Base-by-base conservation (phyloP, 2,113 vertebrate genomes). In the Hyperoodon ampullatus region DNA sequence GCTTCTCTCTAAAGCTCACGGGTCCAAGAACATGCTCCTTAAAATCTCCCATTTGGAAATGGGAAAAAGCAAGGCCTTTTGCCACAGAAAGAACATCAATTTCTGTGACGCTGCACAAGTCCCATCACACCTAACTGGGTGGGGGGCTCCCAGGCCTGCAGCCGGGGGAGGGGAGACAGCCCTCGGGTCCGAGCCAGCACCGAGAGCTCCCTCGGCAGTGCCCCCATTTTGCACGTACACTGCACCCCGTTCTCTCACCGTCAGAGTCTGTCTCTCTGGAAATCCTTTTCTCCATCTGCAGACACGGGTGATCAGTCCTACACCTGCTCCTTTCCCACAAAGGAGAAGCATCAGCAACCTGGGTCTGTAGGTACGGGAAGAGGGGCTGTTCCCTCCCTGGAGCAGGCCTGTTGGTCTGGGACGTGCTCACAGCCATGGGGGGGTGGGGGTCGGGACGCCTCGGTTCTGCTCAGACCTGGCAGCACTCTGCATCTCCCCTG, bases 241-340 rank as follows among this genome's bases (percentile, higher is more conserved):
- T 3, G 58, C 30, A 12, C 14, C 58, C 65, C 0, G 6, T 47
- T 50, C 18, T 61, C 24, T 30, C 53, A 39, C 2, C 0, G 2
- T 9, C 6, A 4, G 61, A 9, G 16, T 2, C 74, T 14, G 33
- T 33, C 10, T 18, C 35, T 50, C 83, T 15, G 23, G 44, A 33
- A 26, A 33, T 65, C 60, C 19, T 0, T 4, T 5, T 24, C n/a
- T 42, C 28, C 61, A 30, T 6, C 60, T 55, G 26, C 35, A 42
- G 33, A 39, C 12, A 2, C 61, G 21, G 30, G 61, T 0, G 12
- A 26, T 16, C 28, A 3, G 61, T 30, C 18, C 60, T 47, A 19
- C 4, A 42, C 4, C n/a, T 42, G 35, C 47, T 81, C 65, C 65
- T 88, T 58, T 21, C 39, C 66, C 90, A 72, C 66, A 23, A 55